Evolutionary conservation across 2,797 vertebrate genomes (phyloP), one percentile per base, ranked within the genome.

Genomic region (Hoplostethus atlanticus): DNA sequence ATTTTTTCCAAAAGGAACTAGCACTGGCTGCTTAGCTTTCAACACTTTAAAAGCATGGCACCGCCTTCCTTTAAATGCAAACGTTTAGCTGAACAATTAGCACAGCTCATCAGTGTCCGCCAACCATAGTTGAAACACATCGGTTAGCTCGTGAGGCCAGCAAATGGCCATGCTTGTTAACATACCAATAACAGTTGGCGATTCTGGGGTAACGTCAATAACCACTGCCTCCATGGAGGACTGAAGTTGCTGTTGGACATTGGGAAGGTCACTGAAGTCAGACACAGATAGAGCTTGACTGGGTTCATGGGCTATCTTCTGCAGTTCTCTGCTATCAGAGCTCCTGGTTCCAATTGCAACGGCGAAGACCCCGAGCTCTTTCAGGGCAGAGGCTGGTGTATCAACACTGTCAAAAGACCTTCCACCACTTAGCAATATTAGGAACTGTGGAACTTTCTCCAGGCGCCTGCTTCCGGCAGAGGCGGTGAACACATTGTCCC

Each of bases 291-390:
- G 68, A 56, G 74, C 63, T 17, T 50, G 76, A 13, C 55, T 77
- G 55, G 86, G 80, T 0, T 87, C 81, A 53, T 47, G n/a, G 4
- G 84, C 76, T 62, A 91, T 87, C 50, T 60, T 86, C 60, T 79
- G 61, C 40, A 91, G 62, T 56, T 87, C 87, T 54, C 9, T 48
- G 15, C 34, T 78, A 53, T 85, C 83, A 0, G 95, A 94, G 0
- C 90, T 88, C 68, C 80, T 93, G 15, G 30, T 54, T 31, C 78
- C 78, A 36, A 81, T 69, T 7, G 13, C 47, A 48, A 74, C 48
- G 9, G 68, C 40, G 11, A 40, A 28, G 16, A 78, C 34, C 17
- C 70, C 25, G 44, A 36, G 34, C 34, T 36, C 6, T 36, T 77
- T 77, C 15, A 82, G 53, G 13, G 59, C 59, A 13, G 61, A n/a